Evolutionary conservation across 2,113 vertebrate genomes (phyloP).

Genomic region (Rhineura floridana): DNA sequence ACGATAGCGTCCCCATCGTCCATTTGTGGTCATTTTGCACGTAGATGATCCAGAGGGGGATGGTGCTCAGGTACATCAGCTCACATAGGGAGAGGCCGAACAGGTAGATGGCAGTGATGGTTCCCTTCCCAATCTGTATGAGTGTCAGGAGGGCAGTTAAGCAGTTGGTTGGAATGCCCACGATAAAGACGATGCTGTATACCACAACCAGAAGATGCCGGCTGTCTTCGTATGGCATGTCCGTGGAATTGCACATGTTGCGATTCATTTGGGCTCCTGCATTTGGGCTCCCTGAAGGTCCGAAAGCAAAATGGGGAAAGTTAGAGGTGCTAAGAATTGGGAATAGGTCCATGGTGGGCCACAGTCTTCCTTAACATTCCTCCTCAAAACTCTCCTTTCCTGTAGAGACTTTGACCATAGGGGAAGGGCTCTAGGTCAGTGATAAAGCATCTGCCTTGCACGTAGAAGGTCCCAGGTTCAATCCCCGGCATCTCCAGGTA

Average conservation of each 20-base stretch:
- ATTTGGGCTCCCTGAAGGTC: conserved; percentile 49
- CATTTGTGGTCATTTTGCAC: conserved; percentile 71
- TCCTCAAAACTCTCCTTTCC: too few species aligned
- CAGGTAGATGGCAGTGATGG: conserved; percentile 85
- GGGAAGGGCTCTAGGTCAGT: not conserved
- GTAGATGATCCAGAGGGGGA: conserved; percentile 87
- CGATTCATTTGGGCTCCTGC: not conserved
- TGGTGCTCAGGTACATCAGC: conserved; percentile 83
- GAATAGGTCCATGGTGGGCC: conserved; percentile 1
- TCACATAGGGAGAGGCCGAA: conserved; percentile 86
- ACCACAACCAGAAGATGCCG: conserved; percentile 69
- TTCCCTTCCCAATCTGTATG: conserved; percentile 76
- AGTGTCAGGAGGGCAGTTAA: conserved; percentile 78
- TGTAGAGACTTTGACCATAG: not conserved
- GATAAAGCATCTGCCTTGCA: not conserved
- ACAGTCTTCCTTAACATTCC: not conserved
- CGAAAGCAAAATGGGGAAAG: conserved; percentile 28
- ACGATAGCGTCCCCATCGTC: conserved; percentile 66
- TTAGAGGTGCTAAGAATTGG: not conserved
- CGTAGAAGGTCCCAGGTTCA: not conserved
- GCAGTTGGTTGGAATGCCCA: conserved; percentile 86
- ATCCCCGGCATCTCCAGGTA: too few species aligned
- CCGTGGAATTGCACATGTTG: not conserved
- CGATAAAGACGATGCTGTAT: conserved; percentile 76
- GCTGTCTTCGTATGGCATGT: conserved; percentile 61